phyloP scores from a whole-genome alignment of 92 coral and sea anemone species.

The Plumapathes pennacea region DNA sequence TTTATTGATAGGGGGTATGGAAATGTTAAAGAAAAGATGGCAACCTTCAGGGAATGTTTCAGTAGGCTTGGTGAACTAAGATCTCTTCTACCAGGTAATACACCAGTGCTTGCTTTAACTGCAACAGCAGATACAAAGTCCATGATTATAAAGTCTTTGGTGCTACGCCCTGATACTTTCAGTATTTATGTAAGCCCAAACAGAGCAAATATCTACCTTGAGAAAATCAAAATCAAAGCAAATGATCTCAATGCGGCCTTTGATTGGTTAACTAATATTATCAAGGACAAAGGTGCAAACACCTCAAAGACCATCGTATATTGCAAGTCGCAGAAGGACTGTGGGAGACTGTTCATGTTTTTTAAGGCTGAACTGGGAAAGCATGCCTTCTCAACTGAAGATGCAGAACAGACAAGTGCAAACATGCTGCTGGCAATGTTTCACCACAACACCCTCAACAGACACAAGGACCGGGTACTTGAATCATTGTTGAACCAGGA shows the following conservation, averaged over 20 bases:
- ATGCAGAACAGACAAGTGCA: slow-evolving; percentile 1
- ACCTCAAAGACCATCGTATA: slow-evolving; percentile 39
- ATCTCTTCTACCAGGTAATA: slow-evolving; percentile 25
- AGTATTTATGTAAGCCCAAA: slow-evolving; percentile 38
- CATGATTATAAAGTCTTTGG: slow-evolving; percentile 3
- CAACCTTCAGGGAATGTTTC: slow-evolving; percentile 38
- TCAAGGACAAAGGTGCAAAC: slow-evolving; percentile 2
- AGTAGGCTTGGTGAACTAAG: slow-evolving; percentile 45
- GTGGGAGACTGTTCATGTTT: slow-evolving; percentile 43
- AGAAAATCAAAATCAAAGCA: slow-evolving; percentile 8
- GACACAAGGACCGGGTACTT: slow-evolving; percentile 21
- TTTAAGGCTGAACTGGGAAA: slow-evolving; percentile 40
- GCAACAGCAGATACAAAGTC: slow-evolving; percentile 13
- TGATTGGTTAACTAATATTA: slow-evolving; percentile 25
- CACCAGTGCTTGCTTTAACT: slow-evolving; percentile 43
- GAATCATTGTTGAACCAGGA: background rate
- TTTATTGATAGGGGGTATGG: slow-evolving; percentile 32
- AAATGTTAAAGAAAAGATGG: slow-evolving; percentile 2
- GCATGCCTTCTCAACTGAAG: slow-evolving; percentile 2
- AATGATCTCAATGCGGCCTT: slow-evolving; percentile 7
- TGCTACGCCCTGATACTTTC: slow-evolving; percentile 1
- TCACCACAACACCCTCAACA: slow-evolving; percentile 37
- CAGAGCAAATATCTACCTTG: slow-evolving; percentile 28
- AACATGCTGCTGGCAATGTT: slow-evolving; percentile 51
- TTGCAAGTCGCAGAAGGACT: slow-evolving; percentile 49